Conservation (phyloP, 2,797 vertebrate genomes). For the Aythya fuligula region DNA sequence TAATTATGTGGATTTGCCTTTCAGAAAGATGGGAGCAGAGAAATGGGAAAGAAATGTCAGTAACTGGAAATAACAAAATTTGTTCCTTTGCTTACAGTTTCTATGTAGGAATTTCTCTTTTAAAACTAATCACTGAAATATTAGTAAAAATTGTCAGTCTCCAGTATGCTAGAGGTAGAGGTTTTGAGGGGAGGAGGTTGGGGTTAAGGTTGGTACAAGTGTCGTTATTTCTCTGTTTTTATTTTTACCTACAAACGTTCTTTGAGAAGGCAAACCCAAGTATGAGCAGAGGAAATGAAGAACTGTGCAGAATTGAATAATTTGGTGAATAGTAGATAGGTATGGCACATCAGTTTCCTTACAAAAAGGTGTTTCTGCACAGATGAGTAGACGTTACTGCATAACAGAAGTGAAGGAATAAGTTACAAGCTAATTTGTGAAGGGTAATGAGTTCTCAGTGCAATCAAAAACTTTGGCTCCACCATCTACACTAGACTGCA, state of each 20-base stretch:
- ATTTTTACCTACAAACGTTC: background rate
- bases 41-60: background rate
- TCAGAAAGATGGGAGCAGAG: background rate
- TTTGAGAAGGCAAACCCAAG: background rate
- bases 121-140: fast-evolving
- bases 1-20: slow-evolving; percentile 98
- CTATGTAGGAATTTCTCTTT: background rate
- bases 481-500: background rate
- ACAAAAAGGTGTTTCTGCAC: background rate
- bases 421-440: background rate
- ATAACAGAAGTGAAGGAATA: background rate
- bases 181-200: background rate
- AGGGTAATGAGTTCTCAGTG: background rate
- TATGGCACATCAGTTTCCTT: background rate
- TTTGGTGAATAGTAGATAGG: background rate
- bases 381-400: background rate
- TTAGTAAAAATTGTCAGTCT: fast-evolving
- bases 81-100: background rate
- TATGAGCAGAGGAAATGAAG: background rate
- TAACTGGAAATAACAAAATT: background rate
- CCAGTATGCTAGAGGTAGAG: background rate
- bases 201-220: background rate
- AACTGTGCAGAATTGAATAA: background rate
- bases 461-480: background rate
- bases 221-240: background rate